These are phyloP conservation scores for Athetis lepigone DNA, from an alignment of 2,888 invertebrate genomes.

Conservation along the genomic window DNA sequence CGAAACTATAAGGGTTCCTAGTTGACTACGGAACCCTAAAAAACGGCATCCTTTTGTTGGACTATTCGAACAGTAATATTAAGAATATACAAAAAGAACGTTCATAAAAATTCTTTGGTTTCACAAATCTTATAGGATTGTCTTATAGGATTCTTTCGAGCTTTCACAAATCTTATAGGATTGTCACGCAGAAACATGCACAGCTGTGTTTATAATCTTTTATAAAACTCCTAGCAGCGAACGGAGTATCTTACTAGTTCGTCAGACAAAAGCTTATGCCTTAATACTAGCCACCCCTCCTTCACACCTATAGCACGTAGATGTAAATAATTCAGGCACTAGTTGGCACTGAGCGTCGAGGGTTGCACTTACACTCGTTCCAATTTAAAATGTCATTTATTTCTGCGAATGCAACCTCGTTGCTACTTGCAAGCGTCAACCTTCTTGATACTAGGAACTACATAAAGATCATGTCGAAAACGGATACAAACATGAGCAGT, in stretches of 20 bases:
- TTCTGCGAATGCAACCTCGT: conserved; percentile 72
- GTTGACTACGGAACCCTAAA: too few species aligned
- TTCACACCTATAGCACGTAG: conserved; percentile 47
- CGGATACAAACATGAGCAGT: too few species aligned
- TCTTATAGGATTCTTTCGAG: too few species aligned
- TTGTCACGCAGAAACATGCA: too few species aligned
- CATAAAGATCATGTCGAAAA: neutral
- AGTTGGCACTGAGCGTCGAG: conserved; percentile 61
- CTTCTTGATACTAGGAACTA: conserved; percentile 48
- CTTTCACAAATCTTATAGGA: neutral
- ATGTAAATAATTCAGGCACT: conserved; percentile 66
- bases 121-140: neutral
- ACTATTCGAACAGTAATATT: too few species aligned
- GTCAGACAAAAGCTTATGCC: conserved; percentile 30
- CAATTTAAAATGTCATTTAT: conserved; percentile 82
- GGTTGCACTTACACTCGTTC: conserved; percentile 71
- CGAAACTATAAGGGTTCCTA: too few species aligned
- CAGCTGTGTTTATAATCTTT: neutral
- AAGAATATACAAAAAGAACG: too few species aligned
- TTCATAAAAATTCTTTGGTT: too few species aligned
- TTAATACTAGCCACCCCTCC: conserved; percentile 35
- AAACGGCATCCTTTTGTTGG: too few species aligned
- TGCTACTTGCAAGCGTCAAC: conserved; percentile 50
- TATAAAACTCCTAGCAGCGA: neutral
- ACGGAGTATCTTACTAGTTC: neutral